Conservation (phyloP, 2,888 invertebrate genomes). For the Mesorhabditis spiculigera region DNA sequence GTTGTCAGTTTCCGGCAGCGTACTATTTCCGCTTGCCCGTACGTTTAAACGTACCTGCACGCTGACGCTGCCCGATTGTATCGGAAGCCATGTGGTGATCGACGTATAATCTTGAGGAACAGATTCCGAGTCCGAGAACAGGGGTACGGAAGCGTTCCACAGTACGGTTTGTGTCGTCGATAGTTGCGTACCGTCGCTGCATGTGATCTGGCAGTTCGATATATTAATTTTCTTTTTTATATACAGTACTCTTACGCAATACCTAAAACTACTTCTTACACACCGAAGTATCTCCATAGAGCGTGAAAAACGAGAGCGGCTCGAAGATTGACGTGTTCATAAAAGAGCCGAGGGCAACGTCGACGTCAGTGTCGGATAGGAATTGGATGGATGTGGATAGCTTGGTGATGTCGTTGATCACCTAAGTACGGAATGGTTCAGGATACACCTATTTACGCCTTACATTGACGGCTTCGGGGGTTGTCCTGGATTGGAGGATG, state of each 20-base stretch:
- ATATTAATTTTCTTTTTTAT: background rate
- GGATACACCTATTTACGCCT: background rate
- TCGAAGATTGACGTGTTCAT: background rate
- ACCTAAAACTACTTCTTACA: too few relatives aligned
- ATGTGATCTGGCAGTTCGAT: background rate
- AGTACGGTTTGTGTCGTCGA: background rate
- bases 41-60: background rate
- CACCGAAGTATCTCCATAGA: background rate
- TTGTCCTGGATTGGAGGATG: background rate
- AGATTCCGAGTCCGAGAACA: background rate
- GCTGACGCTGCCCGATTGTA: constrained; percentile 1
- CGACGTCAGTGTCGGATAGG: background rate
- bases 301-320: background rate
- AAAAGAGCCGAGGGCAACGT: background rate
- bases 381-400: background rate
- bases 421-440: background rate
- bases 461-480: background rate
- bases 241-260: background rate
- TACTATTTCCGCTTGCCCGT: too few relatives aligned
- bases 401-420: background rate
- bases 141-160: background rate
- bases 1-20: too few relatives aligned
- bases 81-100: background rate
- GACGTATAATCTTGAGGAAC: background rate
- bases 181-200: background rate